Conservation (phyloP, 2,797 vertebrate species). For the Fistularia tabacaria region DNA sequence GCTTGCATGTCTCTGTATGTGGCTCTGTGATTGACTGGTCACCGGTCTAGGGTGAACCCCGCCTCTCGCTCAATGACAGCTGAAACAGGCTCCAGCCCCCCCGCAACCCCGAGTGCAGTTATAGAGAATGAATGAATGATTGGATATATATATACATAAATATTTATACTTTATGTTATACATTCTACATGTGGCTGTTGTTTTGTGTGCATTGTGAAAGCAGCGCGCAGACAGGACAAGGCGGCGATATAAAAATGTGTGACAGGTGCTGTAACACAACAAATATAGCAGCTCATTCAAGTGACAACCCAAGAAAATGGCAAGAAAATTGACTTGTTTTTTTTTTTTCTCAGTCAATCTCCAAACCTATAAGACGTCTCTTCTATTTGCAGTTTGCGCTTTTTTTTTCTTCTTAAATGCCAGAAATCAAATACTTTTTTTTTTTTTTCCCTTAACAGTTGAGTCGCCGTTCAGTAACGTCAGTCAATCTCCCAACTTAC, state of each 20-base stretch:
- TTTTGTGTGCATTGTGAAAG: slow-evolving; percentile 18
- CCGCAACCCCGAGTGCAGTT: no score
- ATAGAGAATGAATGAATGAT: no score
- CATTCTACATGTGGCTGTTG: background rate
- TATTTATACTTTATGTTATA: no score
- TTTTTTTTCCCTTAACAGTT: slow-evolving; percentile 16
- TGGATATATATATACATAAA: no score
- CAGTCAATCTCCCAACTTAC: slow-evolving; percentile 69
- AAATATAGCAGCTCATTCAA: slow-evolving; percentile 28
- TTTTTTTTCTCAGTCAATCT: background rate
- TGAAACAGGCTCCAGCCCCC: no score
- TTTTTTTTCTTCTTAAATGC: slow-evolving; percentile 13
- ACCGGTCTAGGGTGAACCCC: no score
- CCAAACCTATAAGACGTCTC: slow-evolving; percentile 4
- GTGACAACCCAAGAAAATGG: slow-evolving; percentile 18
- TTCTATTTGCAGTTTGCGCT: slow-evolving; percentile 5
- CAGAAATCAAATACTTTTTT: slow-evolving; percentile 13
- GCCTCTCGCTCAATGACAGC: no score
- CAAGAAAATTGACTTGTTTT: background rate
- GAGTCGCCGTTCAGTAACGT: slow-evolving; percentile 11
- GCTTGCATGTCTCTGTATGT: no score
- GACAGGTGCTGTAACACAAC: slow-evolving; percentile 30
- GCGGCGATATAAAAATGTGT: slow-evolving; percentile 13
- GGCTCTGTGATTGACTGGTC: no score
- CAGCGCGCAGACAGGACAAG: background rate